Evolutionary conservation across 2,797 vertebrate species (phyloP).

Genomic region (Lepus townsendii): DNA sequence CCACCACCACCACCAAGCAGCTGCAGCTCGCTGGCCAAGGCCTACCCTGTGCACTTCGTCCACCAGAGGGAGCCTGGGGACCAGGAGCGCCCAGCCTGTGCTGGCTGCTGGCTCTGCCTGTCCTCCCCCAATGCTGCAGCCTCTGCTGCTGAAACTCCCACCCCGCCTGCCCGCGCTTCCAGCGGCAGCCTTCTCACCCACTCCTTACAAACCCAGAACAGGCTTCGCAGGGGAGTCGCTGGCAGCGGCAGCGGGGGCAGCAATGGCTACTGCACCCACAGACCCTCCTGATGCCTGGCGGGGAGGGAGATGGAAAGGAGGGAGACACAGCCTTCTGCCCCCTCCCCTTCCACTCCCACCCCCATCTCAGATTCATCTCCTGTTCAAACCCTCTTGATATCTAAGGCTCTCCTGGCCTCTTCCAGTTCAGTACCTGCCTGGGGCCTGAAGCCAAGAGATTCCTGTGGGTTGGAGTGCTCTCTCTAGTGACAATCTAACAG

Average conservation of each 20-base stretch:
- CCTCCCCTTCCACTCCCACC: neutral
- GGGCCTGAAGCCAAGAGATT: constrained; percentile 13
- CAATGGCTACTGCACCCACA: constrained; percentile 61
- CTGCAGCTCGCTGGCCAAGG: neutral
- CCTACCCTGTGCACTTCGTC: constrained; percentile 57
- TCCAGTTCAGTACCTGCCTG: constrained; percentile 2
- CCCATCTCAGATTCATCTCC: constrained; percentile 23
- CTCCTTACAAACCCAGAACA: constrained; percentile 81
- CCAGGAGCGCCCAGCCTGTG: constrained; percentile 65
- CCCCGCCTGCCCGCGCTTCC: constrained; percentile 78
- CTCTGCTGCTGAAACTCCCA: constrained; percentile 79
- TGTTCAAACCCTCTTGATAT: constrained; percentile 12
- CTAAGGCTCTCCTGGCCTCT: constrained; percentile 46
- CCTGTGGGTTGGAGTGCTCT: constrained; percentile 1
- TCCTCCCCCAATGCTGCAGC: constrained; percentile 81
- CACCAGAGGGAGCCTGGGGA: constrained; percentile 81
- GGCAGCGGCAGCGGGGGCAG: constrained; percentile 66
- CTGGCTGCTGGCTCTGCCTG: constrained; percentile 56
- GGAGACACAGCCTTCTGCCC: neutral
- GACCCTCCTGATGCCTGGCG: constrained; percentile 9
- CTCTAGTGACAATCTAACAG: constrained; percentile 50
- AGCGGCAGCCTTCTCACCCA: constrained; percentile 76
- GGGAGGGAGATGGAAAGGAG: constrained; percentile 13
- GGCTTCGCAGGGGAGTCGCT: constrained; percentile 77
- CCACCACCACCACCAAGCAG: neutral